phyloP scores from a whole-genome alignment of 2,888 invertebrate genomes.

The Campoplex capitator region DNA sequence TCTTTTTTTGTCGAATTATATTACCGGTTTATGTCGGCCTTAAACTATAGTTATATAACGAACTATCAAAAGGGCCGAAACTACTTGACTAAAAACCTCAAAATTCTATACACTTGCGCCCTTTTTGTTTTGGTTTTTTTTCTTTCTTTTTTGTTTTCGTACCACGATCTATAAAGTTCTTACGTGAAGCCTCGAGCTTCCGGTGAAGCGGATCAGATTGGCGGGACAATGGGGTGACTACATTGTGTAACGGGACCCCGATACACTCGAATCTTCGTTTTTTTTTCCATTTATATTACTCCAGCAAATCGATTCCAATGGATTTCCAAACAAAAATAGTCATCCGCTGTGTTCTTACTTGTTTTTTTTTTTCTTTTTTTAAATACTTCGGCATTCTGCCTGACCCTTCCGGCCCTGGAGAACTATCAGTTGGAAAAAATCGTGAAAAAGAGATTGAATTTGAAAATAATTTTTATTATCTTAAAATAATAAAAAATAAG shows the following conservation, averaged over 20 bases:
- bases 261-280: constrained; percentile 29
- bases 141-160: no score
- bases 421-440: not conserved
- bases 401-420: not conserved
- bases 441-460: not conserved
- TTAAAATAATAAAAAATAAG: not conserved
- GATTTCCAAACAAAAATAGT: not conserved
- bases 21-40: constrained; percentile 14
- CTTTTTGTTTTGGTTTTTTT: not conserved
- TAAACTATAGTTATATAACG: not conserved
- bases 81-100: not conserved
- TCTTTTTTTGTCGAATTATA: not conserved
- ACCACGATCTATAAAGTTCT: constrained; percentile 3
- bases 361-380: not conserved
- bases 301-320: constrained; percentile 16
- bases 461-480: not conserved
- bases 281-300: constrained; percentile 31
- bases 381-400: not conserved
- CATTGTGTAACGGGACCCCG: constrained; percentile 72
- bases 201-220: constrained; percentile 79
- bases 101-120: constrained; percentile 4
- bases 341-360: not conserved
- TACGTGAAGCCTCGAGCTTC: constrained; percentile 70
- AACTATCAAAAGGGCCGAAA: not conserved
- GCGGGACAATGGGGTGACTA: constrained; percentile 78